Evolutionary conservation across 2,113 vertebrate genomes (phyloP), one percentile per base, ranked within the genome.

Genomic region (Chionodraco myersi): DNA sequence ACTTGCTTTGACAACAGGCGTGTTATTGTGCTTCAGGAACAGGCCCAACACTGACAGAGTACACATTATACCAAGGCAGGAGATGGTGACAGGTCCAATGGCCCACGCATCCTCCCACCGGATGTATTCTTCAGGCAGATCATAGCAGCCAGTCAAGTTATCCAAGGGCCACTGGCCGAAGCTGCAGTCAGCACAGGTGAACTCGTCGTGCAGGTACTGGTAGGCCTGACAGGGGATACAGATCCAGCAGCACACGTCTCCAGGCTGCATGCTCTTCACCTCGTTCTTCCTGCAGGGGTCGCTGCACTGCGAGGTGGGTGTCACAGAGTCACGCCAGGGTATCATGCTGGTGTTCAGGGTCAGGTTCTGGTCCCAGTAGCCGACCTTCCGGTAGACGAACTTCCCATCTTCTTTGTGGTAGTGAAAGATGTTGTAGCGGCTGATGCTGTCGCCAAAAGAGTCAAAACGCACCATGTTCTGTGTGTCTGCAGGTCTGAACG

Each of bases 241-340:
- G 89, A 99, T 96, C 98, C 98, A 99, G 90, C 98, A 99, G 92
- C 98, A 99, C n/a, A 98, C 97, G 45, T 99, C 98, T 1, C 98
- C 98, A 0, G 98, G 98, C 91, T 99, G 98, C 95, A 98, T 96
- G 68, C 98, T 99, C 91, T 99, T 99, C 70, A 98, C 95, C 89
- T 99, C 98, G 0, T 99, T 97, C 93, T 96, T 97, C 88, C 93
- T 96, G 93, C 98, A 99, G 69, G 98, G 98, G 86, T 99, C 98
- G 0, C 98, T 99, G 91, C 98, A 99, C 93, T 99, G 97, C 14
- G 98, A 99, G 8, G 97, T 96, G 0, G 97, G 98, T 3, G 95
- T 89, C 2, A 89, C 88, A 0, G 88, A 84, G 0, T 93, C 92
- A 10, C 92, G 96, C 98, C 98, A 99, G 0, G 96, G 94, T 54